These are phyloP conservation scores for Myripristis jacobus DNA, from an alignment of 2,797 vertebrate species.

Conservation along the genomic window DNA sequence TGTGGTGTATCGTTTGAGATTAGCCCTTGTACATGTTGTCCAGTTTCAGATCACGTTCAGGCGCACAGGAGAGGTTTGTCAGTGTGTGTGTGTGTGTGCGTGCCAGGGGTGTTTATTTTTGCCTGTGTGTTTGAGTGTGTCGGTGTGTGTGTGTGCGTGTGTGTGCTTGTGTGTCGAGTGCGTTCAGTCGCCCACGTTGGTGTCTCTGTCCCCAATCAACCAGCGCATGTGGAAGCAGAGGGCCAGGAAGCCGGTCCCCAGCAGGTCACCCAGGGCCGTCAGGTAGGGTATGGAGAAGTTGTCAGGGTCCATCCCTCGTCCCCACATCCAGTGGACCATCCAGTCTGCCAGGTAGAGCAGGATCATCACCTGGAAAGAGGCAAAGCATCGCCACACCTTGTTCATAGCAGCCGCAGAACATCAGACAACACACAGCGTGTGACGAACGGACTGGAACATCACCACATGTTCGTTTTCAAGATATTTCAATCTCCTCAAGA, in stretches of 20 bases:
- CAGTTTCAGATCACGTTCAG: slow-evolving; percentile 35
- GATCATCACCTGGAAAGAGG: slow-evolving; percentile 82
- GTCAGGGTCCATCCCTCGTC: slow-evolving; percentile 87
- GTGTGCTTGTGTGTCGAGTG: too few species aligned
- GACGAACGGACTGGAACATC: too few species aligned
- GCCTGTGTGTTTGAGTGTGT: slow-evolving; percentile 4
- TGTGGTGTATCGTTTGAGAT: slow-evolving; percentile 26
- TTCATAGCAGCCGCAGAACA: too few species aligned
- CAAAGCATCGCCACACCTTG: too few species aligned
- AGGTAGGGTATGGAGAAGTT: slow-evolving; percentile 93
- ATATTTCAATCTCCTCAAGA: neutral
- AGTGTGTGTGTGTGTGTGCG: slow-evolving; percentile 24
- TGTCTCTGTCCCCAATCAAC: slow-evolving; percentile 96
- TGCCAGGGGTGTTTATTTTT: slow-evolving; percentile 3
- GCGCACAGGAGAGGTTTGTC: slow-evolving; percentile 11
- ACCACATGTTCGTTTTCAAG: too few species aligned
- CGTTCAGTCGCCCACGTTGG: slow-evolving; percentile 90
- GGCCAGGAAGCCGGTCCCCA: slow-evolving; percentile 89
- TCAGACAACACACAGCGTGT: too few species aligned
- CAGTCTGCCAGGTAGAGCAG: slow-evolving; percentile 85
- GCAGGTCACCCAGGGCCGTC: slow-evolving; percentile 90
- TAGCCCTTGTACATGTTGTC: slow-evolving; percentile 65
- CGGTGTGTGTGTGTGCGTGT: slow-evolving; percentile 14
- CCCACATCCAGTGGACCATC: slow-evolving; percentile 87
- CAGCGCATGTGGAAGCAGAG: slow-evolving; percentile 96